Base-by-base conservation (phyloP, 1,140 invertebrate genomes). In the Nasonia longicornis region DNA sequence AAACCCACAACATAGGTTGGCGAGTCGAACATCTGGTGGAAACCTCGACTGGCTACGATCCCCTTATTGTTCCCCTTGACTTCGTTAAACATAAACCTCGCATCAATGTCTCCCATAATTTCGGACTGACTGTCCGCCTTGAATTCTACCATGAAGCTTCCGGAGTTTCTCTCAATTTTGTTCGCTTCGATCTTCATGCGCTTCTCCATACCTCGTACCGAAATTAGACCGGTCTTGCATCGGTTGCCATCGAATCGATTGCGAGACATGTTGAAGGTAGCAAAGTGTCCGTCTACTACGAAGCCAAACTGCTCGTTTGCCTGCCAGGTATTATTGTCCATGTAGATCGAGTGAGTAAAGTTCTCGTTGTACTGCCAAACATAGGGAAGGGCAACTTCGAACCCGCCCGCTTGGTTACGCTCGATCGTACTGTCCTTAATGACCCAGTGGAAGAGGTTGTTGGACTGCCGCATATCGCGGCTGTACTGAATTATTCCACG, bases 141-240 rank as follows among this genome's bases (percentile, higher is more conserved):
- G 86, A 99, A 97, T 87, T 98, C 95, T 1, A 99, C 92, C 91
- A 98, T 95, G 86, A 94, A 97, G n/a, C 93, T 92, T 0, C 96
- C 97, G 71, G 91, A 93, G 87, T 99, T 99, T 29, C 93, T 91
- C 83, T 94, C 92, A 63, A 99, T 96, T 75, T 95, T 87, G 91
- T 95, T 94, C 85, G 93, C 89, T 93, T 95, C 92, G 82, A 99
- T 95, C 38, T 94, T 92, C 90, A 99, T 93, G 85, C 96, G 94
- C 90, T 99, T 99, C 89, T 99, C 99, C 97, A 99, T 99, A 20
- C 99, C 98, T 77, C 93, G 92, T 6, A 99, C 92, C 0, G 95
- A 94, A 3, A 99, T 92, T 20, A 99, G 89, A 0, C 98, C 96
- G 12, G 89, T 92, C 78, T 94, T 94, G 85, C 97, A 99, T 8